Conservation (phyloP, 2,797 vertebrate genomes). For the Eulemur coronatus region DNA sequence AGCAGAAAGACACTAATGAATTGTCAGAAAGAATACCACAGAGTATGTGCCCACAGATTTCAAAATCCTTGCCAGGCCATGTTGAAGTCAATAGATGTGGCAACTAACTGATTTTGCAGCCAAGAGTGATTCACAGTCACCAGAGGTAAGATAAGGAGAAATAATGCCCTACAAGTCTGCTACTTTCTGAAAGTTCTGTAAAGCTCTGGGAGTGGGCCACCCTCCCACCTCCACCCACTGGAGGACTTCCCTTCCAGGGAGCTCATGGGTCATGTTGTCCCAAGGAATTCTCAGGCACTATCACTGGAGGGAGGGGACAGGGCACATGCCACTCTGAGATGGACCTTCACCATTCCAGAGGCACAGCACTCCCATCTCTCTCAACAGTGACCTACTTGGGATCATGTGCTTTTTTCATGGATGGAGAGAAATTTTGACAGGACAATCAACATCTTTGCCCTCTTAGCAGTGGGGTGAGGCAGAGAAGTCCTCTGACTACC, state of each 20-base stretch:
- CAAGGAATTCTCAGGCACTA: background rate
- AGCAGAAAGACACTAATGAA: background rate
- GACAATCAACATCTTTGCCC: background rate
- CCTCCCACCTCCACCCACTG: rapidly evolving
- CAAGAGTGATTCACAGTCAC: background rate
- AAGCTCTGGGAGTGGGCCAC: background rate
- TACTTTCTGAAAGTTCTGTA: background rate
- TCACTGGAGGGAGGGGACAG: no score
- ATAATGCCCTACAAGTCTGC: background rate
- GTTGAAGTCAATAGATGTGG: background rate
- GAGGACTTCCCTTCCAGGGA: background rate
- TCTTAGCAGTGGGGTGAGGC: background rate
- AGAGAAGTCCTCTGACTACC: background rate
- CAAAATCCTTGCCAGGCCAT: background rate
- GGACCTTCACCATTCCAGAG: background rate
- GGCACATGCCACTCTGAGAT: background rate
- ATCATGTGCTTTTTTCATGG: background rate
- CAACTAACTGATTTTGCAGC: background rate
- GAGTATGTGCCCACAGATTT: background rate
- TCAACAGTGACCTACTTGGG: background rate
- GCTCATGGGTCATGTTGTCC: background rate
- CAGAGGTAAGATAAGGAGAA: background rate
- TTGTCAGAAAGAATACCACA: background rate
- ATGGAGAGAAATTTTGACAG: background rate
- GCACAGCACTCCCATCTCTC: background rate